Conservation (phyloP, 2,797 vertebrate genomes). For the Gouania willdenowi region DNA sequence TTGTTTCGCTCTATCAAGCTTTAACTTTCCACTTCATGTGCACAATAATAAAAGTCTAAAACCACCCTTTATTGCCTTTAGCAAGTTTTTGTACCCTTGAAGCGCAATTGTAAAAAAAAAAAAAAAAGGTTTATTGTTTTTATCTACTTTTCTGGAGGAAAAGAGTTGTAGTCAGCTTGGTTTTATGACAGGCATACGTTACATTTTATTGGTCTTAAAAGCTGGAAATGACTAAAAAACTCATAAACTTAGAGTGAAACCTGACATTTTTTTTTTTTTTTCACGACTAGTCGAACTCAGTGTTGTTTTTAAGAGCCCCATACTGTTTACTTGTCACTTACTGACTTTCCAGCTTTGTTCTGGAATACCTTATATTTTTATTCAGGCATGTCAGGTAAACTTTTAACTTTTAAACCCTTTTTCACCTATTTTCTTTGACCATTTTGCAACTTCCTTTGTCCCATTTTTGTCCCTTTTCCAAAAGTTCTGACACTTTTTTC, state of each 20-base stretch:
- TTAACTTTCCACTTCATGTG: too few species aligned
- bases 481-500: too few species aligned
- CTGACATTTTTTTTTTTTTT: neutral
- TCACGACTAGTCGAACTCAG: neutral
- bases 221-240: neutral
- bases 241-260: slow-evolving; percentile 7
- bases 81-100: slow-evolving; percentile 2
- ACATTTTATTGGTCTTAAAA: slow-evolving; percentile 27
- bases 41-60: too few species aligned
- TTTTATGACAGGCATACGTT: slow-evolving; percentile 12
- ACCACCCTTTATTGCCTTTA: neutral
- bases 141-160: neutral
- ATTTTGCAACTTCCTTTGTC: too few species aligned
- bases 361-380: slow-evolving; percentile 1
- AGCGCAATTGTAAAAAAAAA: slow-evolving; percentile 1
- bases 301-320: slow-evolving; percentile 2
- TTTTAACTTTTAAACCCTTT: too few species aligned
- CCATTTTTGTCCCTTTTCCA: too few species aligned
- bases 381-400: slow-evolving; percentile 2
- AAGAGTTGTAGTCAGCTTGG: slow-evolving; percentile 2
- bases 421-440: too few species aligned
- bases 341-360: neutral
- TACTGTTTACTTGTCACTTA: neutral
- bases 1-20: too few species aligned
- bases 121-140: neutral